Evolutionary conservation across 2,888 invertebrate species (phyloP).

Genomic region (Orthosia gracilis): DNA sequence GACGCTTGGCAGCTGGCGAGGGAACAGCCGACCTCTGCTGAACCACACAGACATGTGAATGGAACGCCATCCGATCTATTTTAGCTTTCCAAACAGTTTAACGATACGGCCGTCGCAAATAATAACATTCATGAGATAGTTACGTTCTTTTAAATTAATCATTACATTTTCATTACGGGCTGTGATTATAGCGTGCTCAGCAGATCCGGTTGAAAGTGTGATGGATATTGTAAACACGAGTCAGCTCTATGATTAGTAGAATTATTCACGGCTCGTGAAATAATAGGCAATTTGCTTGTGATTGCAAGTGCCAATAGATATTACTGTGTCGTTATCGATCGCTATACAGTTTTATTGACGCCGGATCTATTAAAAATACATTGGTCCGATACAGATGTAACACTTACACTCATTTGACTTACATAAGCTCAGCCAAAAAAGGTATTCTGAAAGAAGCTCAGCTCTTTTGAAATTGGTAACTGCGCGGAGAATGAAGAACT

Average conservation of each 20-base stretch:
- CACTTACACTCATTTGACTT: background rate
- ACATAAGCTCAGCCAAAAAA: background rate
- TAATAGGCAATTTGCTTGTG: conserved; percentile 40
- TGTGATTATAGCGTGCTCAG: conserved; percentile 30
- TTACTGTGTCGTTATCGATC: conserved; percentile 19
- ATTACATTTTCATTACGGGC: conserved; percentile 43
- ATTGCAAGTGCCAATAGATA: conserved; percentile 36
- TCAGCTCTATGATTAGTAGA: conserved; percentile 38
- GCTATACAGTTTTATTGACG: conserved; percentile 21
- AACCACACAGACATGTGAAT: conserved; percentile 35
- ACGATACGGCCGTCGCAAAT: conserved; percentile 12
- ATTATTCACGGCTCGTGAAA: conserved; percentile 50
- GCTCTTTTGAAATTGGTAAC: background rate
- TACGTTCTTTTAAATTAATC: conserved; percentile 33
- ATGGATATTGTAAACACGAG: conserved; percentile 41
- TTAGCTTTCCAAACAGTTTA: conserved; percentile 35
- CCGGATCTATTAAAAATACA: conserved; percentile 16
- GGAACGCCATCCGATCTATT: conserved; percentile 46
- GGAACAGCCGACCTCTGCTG: background rate
- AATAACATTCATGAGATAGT: conserved; percentile 36
- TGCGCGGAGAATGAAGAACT: background rate
- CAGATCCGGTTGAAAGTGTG: conserved; percentile 59
- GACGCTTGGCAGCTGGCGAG: conserved; percentile 6
- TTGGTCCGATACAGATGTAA: background rate
- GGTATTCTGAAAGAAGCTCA: background rate